Base-by-base conservation (phyloP, 2,888 invertebrate genomes). In the Mycalesis mineus region DNA sequence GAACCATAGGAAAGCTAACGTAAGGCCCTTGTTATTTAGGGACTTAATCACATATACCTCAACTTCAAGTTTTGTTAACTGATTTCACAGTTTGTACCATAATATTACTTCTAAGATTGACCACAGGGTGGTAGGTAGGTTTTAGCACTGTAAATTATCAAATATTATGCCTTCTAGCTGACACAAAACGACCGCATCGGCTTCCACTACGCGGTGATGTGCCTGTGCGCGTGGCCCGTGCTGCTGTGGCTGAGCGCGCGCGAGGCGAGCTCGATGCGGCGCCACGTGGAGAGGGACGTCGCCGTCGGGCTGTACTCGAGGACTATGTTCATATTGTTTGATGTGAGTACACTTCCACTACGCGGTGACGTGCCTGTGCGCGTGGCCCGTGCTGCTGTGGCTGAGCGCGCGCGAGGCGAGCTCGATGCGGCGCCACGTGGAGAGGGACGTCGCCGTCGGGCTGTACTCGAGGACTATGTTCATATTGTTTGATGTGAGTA, bases 171-270 rank as follows among this genome's bases (percentile, higher is more conserved):
- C 5, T 22, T 22, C 9, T 15, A 95, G 84, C 75, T 95, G 50
- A 91, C 91, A 40, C 91, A 94, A 68, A 94, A 95, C 77, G 95
- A 95, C 77, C 91, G 97, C 57, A 79, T 96, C 58, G 97, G 97
- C n/a, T 96, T 95, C 77, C 96, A 97, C 78, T 96, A 96, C 78
- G 91, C 94, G 22, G 93, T 95, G 62, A 92, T 96, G 91, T 94
- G 94, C 47, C 75, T 98, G 40, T 91, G 93, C 3, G 91, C 92
- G 45, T 95, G 96, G 95, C 97, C 97, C 0, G 78, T 96, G 7
- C 78, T 95, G 31, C 84, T 95, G 70, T 89, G 94, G 70, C 83
- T 93, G 60, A 90, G 92, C 15, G 83, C 91, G 42, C 81, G 91
- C 8, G 92, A 92, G 66, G 88, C 92, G n/a, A 82, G 88, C 66